phyloP scores from a whole-genome alignment of 1,140 invertebrate species.

The Trissolcus basalis region DNA sequence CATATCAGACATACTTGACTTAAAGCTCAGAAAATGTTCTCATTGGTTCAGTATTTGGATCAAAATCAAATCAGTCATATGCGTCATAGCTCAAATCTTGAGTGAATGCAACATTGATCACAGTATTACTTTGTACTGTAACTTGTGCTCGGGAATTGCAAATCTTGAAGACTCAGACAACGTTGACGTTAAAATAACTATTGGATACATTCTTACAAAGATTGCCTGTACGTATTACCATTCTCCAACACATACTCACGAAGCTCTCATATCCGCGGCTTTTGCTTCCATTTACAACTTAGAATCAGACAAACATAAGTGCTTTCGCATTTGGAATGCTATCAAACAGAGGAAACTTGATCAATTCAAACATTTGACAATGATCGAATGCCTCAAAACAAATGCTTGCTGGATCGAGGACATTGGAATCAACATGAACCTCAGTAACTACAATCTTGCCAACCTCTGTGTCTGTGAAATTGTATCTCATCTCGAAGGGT shows the following conservation, averaged over 20 bases:
- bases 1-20: too few relatives aligned
- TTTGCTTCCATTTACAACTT: too few relatives aligned
- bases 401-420: conserved; percentile 54
- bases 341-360: conserved; percentile 56
- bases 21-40: too few relatives aligned
- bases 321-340: too few relatives aligned
- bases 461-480: conserved; percentile 64
- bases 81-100: too few relatives aligned
- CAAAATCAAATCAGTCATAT: too few relatives aligned
- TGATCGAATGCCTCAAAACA: conserved; percentile 61
- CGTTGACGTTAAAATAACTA: background rate
- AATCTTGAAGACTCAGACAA: conserved; percentile 20
- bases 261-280: too few relatives aligned
- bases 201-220: conserved; percentile 4
- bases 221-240: conserved; percentile 47
- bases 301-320: too few relatives aligned
- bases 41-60: too few relatives aligned
- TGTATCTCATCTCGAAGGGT: conserved; percentile 40
- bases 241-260: conserved; percentile 35
- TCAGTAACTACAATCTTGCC: conserved; percentile 59
- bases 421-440: conserved; percentile 60
- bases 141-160: conserved; percentile 26
- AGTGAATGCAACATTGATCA: too few relatives aligned
- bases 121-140: conserved; percentile 9
- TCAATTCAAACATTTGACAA: conserved; percentile 56